Percentiles rank a stretch among this genome's conserved stretches.
Evolutionary conservation across 2,888 invertebrate genomes (phyloP).

Genomic region (Podabrus alpinus): DNA sequence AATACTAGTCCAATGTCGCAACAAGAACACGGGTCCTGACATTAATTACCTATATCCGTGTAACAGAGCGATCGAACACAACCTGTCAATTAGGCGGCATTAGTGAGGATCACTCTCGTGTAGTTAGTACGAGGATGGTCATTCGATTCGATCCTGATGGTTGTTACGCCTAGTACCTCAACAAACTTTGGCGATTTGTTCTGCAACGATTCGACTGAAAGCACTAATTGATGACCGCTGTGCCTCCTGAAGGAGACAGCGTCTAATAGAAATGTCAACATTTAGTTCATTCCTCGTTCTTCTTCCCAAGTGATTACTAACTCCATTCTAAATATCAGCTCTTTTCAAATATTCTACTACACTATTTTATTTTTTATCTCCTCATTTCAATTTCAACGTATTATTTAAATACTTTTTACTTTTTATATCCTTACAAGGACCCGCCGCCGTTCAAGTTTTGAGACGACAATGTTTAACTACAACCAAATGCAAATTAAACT

Average conservation of each 20-base stretch:
- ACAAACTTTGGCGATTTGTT: slow-evolving; percentile 50
- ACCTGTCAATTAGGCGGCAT: slow-evolving; percentile 58
- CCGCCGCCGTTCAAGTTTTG: too few relatives aligned
- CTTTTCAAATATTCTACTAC: not conserved
- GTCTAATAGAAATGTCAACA: slow-evolving; percentile 56
- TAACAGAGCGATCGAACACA: slow-evolving; percentile 55
- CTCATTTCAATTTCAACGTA: not conserved
- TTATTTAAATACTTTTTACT: not conserved
- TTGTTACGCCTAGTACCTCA: slow-evolving; percentile 30
- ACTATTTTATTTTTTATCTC: not conserved
- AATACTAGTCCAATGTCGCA: slow-evolving; percentile 43
- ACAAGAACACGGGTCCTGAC: slow-evolving; percentile 55
- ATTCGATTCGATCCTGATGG: slow-evolving; percentile 34
- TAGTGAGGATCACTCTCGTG: slow-evolving; percentile 46
- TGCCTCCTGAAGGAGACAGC: slow-evolving; percentile 52
- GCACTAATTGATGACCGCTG: slow-evolving; percentile 55
- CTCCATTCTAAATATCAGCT: not conserved
- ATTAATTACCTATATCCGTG: slow-evolving; percentile 58
- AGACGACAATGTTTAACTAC: too few relatives aligned
- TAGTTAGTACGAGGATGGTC: slow-evolving; percentile 31
- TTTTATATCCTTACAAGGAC: not conserved
- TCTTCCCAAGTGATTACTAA: slow-evolving; percentile 20
- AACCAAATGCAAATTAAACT: too few relatives aligned
- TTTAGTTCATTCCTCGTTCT: slow-evolving; percentile 26
- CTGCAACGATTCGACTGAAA: slow-evolving; percentile 47